Percentiles rank a stretch among this genome's conserved stretches.
Evolutionary conservation across 2,888 invertebrate genomes (phyloP).

Genomic region (Blomia tropicalis): DNA sequence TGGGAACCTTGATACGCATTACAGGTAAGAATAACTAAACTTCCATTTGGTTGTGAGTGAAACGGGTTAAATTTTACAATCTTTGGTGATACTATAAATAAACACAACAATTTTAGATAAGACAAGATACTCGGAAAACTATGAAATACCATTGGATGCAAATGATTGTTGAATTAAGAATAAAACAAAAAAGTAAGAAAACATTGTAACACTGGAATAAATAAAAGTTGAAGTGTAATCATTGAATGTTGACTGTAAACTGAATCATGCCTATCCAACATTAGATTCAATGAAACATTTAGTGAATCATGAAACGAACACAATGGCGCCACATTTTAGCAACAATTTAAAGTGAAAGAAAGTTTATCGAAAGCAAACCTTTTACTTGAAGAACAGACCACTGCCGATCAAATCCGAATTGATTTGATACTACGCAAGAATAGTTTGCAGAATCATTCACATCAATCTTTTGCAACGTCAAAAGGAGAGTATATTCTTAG

Average conservation of each 20-base stretch:
- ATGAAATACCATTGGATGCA: not conserved
- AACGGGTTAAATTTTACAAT: not conserved
- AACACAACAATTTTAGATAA: not conserved
- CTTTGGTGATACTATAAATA: not conserved
- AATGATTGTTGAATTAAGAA: not conserved
- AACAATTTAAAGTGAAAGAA: not conserved
- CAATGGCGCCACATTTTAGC: not conserved
- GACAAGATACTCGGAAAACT: not conserved
- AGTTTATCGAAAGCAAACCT: slow-evolving; percentile 10
- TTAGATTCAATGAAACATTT: too few species aligned
- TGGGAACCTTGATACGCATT: not conserved
- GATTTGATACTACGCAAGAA: not conserved
- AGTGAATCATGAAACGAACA: not conserved
- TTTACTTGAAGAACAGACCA: not conserved
- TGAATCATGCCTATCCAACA: not conserved
- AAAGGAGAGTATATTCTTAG: not conserved
- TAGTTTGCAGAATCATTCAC: not conserved
- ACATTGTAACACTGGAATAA: not conserved
- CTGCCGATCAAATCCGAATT: not conserved
- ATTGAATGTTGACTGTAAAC: not conserved
- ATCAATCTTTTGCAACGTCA: not conserved
- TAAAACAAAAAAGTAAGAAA: not conserved
- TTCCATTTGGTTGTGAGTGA: not conserved
- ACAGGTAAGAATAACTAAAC: not conserved
- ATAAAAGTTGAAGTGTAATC: not conserved